phyloP scores from a whole-genome alignment of 2,888 invertebrate genomes.

The Meliscaeva auricollis region DNA sequence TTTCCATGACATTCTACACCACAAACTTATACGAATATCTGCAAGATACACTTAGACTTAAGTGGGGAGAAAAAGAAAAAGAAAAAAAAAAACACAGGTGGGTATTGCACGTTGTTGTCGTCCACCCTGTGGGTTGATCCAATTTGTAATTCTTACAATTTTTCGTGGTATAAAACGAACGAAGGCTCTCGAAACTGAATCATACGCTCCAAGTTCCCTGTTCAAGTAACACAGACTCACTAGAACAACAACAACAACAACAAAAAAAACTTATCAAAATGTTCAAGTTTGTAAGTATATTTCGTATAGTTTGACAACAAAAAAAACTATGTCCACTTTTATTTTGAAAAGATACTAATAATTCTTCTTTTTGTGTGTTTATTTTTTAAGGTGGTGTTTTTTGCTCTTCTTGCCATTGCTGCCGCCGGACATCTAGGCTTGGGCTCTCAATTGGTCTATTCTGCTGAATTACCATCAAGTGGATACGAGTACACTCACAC shows the following conservation, averaged over 20 bases:
- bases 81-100: conserved; percentile 39
- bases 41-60: not conserved
- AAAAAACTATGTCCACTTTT: not conserved
- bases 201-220: conserved; percentile 64
- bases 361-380: not conserved
- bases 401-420: conserved; percentile 77
- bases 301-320: not conserved
- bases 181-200: conserved; percentile 37
- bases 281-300: conserved; percentile 77
- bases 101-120: conserved; percentile 14
- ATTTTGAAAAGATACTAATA: not conserved
- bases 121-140: conserved; percentile 53
- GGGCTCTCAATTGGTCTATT: conserved; percentile 70
- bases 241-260: conserved; percentile 39
- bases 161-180: conserved; percentile 60
- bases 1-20: conserved; percentile 65
- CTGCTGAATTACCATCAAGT: conserved; percentile 72
- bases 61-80: conserved; percentile 9
- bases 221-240: conserved; percentile 72
- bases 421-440: conserved; percentile 68
- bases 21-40: conserved; percentile 27
- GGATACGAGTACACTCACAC: conserved; percentile 78
- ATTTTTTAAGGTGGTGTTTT: conserved; percentile 77
- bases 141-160: conserved; percentile 33
- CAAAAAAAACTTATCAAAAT: conserved; percentile 56